Conservation (phyloP, 2,113 vertebrate species). For the Dinomys branickii region DNA sequence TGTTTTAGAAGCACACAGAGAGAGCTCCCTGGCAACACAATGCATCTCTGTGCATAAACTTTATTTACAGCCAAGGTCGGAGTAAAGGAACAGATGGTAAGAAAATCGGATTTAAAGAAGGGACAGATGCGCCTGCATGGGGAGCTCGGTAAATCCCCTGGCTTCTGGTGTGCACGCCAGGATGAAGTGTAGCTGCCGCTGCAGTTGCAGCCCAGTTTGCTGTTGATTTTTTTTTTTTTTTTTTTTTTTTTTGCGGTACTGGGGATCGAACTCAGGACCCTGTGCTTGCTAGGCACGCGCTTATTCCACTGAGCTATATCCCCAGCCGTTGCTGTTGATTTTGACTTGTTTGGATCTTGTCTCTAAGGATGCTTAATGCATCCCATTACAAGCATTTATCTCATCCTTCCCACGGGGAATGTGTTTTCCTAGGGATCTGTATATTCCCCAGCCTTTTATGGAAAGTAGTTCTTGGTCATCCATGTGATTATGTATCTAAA, state of each 20-base stretch:
- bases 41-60: background rate
- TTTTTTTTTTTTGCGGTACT: no score
- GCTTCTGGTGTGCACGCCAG: constrained; percentile 75
- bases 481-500: constrained; percentile 38
- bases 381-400: constrained; percentile 73
- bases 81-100: constrained; percentile 85
- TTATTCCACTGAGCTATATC: no score
- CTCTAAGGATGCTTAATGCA: constrained; percentile 74
- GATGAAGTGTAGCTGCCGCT: constrained; percentile 56
- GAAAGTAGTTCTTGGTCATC: constrained; percentile 56
- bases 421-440: constrained; percentile 70
- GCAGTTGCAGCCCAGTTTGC: constrained; percentile 53
- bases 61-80: constrained; percentile 75
- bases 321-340: constrained; percentile 75
- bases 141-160: constrained; percentile 83
- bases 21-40: constrained; percentile 50
- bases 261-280: no score
- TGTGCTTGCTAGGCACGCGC: no score
- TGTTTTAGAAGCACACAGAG: background rate
- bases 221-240: constrained; percentile 73
- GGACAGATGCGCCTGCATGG: constrained; percentile 84
- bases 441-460: constrained; percentile 65
- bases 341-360: constrained; percentile 78
- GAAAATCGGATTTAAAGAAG: constrained; percentile 86
- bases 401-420: constrained; percentile 66